phyloP scores from a whole-genome alignment of 2,113 vertebrate species.

The Accipiter cooperii region DNA sequence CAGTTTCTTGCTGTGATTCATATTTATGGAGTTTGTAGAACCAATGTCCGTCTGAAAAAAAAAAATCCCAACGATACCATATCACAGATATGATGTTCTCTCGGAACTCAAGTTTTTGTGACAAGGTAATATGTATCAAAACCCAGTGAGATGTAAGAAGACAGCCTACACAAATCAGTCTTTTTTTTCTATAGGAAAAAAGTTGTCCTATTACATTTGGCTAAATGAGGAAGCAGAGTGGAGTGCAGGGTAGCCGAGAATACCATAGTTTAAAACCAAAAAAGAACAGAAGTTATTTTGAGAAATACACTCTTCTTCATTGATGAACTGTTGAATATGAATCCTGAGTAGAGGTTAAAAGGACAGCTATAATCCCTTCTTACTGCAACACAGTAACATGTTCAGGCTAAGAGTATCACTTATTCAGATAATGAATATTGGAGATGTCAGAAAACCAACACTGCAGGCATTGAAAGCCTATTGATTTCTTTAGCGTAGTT shows the following conservation, averaged over 20 bases:
- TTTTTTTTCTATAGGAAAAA: not conserved
- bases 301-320: not conserved
- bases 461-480: not conserved
- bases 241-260: not conserved
- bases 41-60: not conserved
- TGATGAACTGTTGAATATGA: not conserved
- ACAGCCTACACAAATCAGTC: not conserved
- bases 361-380: not conserved
- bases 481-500: conserved; percentile 20
- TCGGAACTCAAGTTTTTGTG: not conserved
- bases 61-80: not conserved
- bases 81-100: not conserved
- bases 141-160: not conserved
- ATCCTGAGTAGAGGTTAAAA: not conserved
- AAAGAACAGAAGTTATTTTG: not conserved
- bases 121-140: not conserved
- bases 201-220: not conserved
- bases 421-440: not conserved
- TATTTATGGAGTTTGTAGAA: not conserved
- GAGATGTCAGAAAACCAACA: not conserved
- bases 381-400: not conserved
- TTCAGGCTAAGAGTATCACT: not conserved
- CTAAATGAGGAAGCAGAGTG: not conserved
- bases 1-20: not conserved
- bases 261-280: not conserved